Conservation (phyloP, 2,797 vertebrate species). For the Lindbergichthys nudifrons region DNA sequence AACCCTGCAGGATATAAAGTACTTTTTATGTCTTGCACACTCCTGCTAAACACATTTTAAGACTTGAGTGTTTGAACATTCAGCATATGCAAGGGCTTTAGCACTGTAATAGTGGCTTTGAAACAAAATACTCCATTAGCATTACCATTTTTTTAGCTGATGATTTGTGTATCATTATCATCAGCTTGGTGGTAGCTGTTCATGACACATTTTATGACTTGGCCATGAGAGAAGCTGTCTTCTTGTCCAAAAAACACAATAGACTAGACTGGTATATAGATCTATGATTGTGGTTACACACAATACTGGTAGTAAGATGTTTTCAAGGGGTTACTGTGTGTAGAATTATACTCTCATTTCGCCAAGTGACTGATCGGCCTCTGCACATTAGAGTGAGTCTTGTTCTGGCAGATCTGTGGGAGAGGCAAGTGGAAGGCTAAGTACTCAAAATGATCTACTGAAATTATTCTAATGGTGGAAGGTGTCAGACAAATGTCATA, state of each 20-base stretch:
- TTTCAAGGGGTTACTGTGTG: conserved; percentile 44
- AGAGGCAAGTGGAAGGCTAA: conserved; percentile 63
- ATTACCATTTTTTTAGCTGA: conserved; percentile 44
- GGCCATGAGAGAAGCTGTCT: conserved; percentile 22
- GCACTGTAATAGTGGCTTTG: conserved; percentile 44
- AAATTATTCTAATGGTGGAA: conserved; percentile 25
- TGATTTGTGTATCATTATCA: conserved; percentile 47
- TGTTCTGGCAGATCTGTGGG: conserved; percentile 48
- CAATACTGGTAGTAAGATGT: conserved; percentile 50
- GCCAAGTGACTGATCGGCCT: conserved; percentile 39
- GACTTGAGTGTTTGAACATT: not conserved
- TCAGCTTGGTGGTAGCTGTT: conserved; percentile 34
- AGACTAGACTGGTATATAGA: conserved; percentile 44
- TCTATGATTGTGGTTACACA: conserved; percentile 46
- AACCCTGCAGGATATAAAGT: too few relatives aligned
- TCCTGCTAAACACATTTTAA: conserved; percentile 8
- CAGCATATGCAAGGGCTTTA: too few relatives aligned
- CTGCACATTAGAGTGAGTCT: conserved; percentile 33
- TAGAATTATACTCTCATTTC: conserved; percentile 49
- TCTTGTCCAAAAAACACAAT: conserved; percentile 58
- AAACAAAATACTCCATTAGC: conserved; percentile 45
- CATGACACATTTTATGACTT: conserved; percentile 45
- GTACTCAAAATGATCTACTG: conserved; percentile 46
- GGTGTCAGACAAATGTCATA: conserved; percentile 19
- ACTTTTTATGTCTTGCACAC: conserved; percentile 1